These are phyloP conservation scores for Noctuana brunneofusca DNA, from an alignment of 2,888 invertebrate species.

Conservation along the genomic window DNA sequence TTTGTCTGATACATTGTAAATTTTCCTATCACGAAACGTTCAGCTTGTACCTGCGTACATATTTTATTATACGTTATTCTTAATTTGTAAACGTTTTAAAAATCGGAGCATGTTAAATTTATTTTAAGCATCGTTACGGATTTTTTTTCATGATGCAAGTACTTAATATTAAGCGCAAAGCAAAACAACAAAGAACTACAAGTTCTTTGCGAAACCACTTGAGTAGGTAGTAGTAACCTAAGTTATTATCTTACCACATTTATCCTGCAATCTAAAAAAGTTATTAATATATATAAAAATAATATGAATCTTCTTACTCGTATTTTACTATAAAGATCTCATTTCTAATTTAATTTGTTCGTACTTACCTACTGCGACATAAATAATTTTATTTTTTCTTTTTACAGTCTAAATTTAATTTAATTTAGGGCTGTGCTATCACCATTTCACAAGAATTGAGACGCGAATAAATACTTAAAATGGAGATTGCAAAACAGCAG, in stretches of 20 bases:
- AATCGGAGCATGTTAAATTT: background rate
- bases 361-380: background rate
- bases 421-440: background rate
- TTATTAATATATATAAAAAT: too few relatives aligned
- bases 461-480: slow-evolving; percentile 38
- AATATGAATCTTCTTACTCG: background rate
- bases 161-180: too few relatives aligned
- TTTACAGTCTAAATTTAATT: slow-evolving; percentile 1
- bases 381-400: background rate
- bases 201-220: background rate
- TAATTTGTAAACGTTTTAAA: background rate
- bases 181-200: too few relatives aligned
- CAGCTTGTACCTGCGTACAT: background rate
- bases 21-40: slow-evolving; percentile 2
- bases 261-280: background rate
- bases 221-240: background rate
- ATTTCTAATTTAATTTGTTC: background rate
- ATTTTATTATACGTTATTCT: background rate
- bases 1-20: slow-evolving; percentile 10
- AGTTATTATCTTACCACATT: too few relatives aligned
- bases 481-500: slow-evolving; percentile 56
- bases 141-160: too few relatives aligned
- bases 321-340: background rate
- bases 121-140: too few relatives aligned
- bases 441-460: background rate